phyloP scores from a whole-genome alignment of 2,113 vertebrate species.

The Machaerirhynchus nigripectus region DNA sequence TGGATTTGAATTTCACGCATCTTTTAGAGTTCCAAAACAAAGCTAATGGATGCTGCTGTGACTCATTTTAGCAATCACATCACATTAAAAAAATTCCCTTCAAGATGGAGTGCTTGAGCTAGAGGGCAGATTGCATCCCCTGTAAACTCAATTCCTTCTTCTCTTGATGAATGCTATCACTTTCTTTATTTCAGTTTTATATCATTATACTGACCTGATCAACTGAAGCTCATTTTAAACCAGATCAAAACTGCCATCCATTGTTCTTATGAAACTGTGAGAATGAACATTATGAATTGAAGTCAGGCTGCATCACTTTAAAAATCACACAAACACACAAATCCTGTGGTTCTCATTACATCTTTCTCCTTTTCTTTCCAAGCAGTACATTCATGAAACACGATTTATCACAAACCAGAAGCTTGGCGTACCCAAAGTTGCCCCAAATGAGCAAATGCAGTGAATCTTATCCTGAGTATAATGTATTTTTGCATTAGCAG shows the following conservation, averaged over 20 bases:
- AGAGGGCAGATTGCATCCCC: background rate
- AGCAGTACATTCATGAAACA: background rate
- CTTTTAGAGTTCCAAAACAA: background rate
- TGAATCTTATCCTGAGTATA: background rate
- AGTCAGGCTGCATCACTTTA: background rate
- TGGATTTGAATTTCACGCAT: background rate
- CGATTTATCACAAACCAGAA: background rate
- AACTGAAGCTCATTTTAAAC: conserved; percentile 4
- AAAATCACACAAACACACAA: background rate
- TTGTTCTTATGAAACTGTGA: background rate
- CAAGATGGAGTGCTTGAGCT: conserved; percentile 5
- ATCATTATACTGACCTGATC: background rate
- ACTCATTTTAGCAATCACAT: conserved; percentile 6
- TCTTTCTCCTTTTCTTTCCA: background rate
- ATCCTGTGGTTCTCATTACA: background rate
- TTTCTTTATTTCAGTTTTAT: conserved; percentile 50
- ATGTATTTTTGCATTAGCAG: background rate
- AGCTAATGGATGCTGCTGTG: background rate
- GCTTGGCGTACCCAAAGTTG: background rate
- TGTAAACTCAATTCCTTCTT: conserved; percentile 31
- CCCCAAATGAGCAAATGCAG: background rate
- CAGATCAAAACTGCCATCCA: background rate
- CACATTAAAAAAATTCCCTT: conserved; percentile 7
- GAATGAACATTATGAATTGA: background rate
- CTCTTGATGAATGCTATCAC: conserved; percentile 40